Conservation (phyloP, 2,113 vertebrate species). For the Labeo catla region DNA sequence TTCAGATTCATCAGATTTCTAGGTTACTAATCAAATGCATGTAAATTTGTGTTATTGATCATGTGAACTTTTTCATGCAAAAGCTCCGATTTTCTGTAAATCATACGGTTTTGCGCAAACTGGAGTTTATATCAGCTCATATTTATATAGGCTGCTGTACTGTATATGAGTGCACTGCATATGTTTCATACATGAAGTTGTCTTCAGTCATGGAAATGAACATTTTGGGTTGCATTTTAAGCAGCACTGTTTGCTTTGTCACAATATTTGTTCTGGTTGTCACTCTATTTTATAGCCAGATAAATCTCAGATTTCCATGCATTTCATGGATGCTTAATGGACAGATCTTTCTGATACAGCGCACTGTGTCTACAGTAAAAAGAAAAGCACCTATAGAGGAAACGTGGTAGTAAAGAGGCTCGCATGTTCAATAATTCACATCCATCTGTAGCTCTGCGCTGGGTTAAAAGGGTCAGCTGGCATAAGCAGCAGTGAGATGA, state of each 20-base stretch:
- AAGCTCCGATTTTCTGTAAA: neutral
- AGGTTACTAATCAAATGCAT: neutral
- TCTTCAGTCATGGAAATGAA: neutral
- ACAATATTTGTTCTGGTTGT: neutral
- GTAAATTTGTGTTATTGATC: neutral
- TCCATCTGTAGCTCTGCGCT: conserved; percentile 3
- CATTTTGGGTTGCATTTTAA: neutral
- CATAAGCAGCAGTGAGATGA: conserved; percentile 21
- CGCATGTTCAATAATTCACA: conserved; percentile 40
- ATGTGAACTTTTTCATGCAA: neutral
- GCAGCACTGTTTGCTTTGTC: neutral
- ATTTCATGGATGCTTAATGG: neutral
- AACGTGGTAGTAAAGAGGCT: conserved; percentile 3
- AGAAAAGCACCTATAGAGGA: conserved; percentile 2
- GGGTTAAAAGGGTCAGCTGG: conserved; percentile 39
- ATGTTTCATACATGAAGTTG: neutral
- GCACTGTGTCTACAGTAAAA: neutral
- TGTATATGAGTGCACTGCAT: neutral
- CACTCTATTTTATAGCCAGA: neutral
- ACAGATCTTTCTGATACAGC: neutral
- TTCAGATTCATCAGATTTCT: neutral
- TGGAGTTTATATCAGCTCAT: no score
- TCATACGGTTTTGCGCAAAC: no score
- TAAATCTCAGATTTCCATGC: neutral
- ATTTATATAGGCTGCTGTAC: neutral